phyloP scores from a whole-genome alignment of 1,140 invertebrate genomes.

The Argopecten irradians region DNA sequence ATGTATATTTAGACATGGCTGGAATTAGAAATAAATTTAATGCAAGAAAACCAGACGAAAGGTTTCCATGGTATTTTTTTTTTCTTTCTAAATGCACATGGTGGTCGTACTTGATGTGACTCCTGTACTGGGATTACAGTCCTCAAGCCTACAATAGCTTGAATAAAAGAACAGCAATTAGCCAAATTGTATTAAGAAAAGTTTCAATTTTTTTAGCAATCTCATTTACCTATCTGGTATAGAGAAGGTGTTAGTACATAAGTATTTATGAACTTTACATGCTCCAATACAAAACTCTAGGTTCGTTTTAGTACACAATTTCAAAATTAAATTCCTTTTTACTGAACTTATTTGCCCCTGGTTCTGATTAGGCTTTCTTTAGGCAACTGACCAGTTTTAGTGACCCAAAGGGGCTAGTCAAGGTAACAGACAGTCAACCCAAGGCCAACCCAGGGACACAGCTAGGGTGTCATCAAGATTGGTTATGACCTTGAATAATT shows the following conservation, averaged over 20 bases:
- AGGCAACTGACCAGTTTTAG: not conserved
- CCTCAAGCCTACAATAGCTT: constrained; percentile 10
- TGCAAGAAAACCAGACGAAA: constrained; percentile 17
- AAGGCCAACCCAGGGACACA: not conserved
- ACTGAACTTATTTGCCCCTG: not conserved
- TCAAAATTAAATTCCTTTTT: not conserved
- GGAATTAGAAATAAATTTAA: constrained; percentile 23
- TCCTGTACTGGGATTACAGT: not conserved
- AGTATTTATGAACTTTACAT: constrained; percentile 18
- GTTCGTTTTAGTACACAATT: not conserved
- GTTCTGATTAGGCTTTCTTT: not conserved
- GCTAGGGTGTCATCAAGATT: not conserved
- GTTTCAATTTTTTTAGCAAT: constrained; percentile 10
- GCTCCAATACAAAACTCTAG: not conserved
- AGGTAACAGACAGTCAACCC: not conserved
- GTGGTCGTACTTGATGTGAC: constrained; percentile 7
- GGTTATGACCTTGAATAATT: too few species aligned
- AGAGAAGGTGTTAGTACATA: not conserved
- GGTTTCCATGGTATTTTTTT: not conserved
- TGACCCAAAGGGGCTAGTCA: not conserved
- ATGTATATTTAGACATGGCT: constrained; percentile 18
- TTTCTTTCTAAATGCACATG: constrained; percentile 9
- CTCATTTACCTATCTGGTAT: constrained; percentile 5
- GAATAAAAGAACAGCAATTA: constrained; percentile 23
- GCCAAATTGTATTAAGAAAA: constrained; percentile 12